Evolutionary conservation across 2,888 invertebrate species (phyloP), one percentile per base, ranked within the genome.

Genomic region (Drosophila dives): DNA sequence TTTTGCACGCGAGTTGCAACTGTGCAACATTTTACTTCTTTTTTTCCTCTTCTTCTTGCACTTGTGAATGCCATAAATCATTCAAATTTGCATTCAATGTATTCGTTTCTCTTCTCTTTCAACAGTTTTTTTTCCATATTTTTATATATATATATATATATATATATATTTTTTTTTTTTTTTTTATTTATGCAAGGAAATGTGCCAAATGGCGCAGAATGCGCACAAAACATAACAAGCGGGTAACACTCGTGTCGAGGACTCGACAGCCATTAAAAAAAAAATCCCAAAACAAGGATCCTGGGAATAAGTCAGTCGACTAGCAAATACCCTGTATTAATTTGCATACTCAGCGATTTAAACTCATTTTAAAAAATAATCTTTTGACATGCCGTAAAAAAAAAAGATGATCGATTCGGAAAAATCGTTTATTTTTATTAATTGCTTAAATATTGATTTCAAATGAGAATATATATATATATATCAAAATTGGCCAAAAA

Each of bases 1-100:
- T 48, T 67, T 53, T 56, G 64, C 42, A 75, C 54, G 67, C 66
- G 58, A 23, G 23, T 20, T 55, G 63, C 80, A 70, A 72, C 42
- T 65, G 75, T 72, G 79, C 2, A 0, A 68, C 64, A 81, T 58
- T 38, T 23, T 2, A n/a, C 2, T 26, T 38, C 15, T 10, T 45
- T 55, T 48, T 34, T 48, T 32, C 11, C 12, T 20, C 12, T 20
- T 49, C 33, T 23, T 34, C 51, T 51, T 65, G 29, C 64, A 53
- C 63, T 83, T 66, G 65, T 63, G 42, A 63, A 64, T 73, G 59
- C 71, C 66, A 65, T 86, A 80, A 86, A 83, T 83, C 83, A 81
- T 71, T 80, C 56, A 48, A 66, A 80, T 77, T 79, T 77, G 60
- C 70, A 77, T 77, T 77, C 79, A 77, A 77, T 77, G 75, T 75